phyloP scores from a whole-genome alignment of 2,888 invertebrate genomes.

The Drosophila mayaguana region DNA sequence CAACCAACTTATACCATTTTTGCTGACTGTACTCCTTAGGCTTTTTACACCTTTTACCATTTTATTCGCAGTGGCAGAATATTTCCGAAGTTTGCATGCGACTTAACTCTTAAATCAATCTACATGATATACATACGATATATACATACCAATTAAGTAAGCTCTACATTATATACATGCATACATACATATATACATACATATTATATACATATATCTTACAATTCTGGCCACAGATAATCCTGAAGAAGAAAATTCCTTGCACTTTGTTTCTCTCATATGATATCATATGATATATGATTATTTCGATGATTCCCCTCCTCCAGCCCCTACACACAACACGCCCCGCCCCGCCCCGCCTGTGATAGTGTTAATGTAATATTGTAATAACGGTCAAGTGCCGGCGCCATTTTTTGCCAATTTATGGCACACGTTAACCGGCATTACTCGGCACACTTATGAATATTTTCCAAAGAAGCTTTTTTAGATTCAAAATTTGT shows the following conservation, averaged over 20 bases:
- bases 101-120: constrained; percentile 47
- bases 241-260: not conserved
- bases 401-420: constrained; percentile 36
- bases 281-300: constrained; percentile 1
- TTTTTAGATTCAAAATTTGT: constrained; percentile 46
- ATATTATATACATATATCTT: constrained; percentile 23
- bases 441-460: constrained; percentile 38
- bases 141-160: constrained; percentile 37
- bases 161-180: constrained; percentile 22
- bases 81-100: constrained; percentile 62
- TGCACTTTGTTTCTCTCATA: constrained; percentile 3
- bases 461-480: constrained; percentile 40
- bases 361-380: constrained; percentile 78
- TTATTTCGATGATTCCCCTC: not conserved
- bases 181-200: constrained; percentile 31
- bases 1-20: constrained; percentile 77
- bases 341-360: constrained; percentile 70
- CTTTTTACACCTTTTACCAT: constrained; percentile 83
- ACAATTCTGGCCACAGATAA: constrained; percentile 14
- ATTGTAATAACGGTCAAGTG: constrained; percentile 49
- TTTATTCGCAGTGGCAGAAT: constrained; percentile 65
- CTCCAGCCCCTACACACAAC: not conserved
- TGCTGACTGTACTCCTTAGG: constrained; percentile 84
- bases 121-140: constrained; percentile 35
- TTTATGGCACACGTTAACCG: constrained; percentile 21